Evolutionary conservation across 2,888 invertebrate species (phyloP).

Genomic region (Dolichopus griseipennis): DNA sequence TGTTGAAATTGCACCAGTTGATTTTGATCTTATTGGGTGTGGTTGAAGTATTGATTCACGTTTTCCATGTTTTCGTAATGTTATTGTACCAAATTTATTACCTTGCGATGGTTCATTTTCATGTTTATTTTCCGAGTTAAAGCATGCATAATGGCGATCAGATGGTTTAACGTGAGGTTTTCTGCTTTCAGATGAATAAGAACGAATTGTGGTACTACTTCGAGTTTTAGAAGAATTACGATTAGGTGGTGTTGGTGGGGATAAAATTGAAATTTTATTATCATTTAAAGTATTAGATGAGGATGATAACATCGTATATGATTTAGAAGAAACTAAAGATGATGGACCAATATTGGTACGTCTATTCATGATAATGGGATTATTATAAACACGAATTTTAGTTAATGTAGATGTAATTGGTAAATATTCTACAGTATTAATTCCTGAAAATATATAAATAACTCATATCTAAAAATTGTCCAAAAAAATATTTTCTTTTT

Average conservation of each 20-base stretch:
- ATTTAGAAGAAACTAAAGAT: not conserved
- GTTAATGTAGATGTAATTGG: slow-evolving; percentile 73
- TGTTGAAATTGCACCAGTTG: slow-evolving; percentile 35
- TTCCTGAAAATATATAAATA: slow-evolving; percentile 53
- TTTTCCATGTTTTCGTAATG: slow-evolving; percentile 35
- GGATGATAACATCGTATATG: slow-evolving; percentile 50
- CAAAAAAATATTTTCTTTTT: not conserved
- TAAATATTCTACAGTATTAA: slow-evolving; percentile 67
- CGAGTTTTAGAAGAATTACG: slow-evolving; percentile 62
- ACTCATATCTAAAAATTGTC: not conserved
- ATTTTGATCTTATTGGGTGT: slow-evolving; percentile 37
- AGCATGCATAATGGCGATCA: slow-evolving; percentile 37
- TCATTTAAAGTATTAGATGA: slow-evolving; percentile 18
- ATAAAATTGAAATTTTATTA: slow-evolving; percentile 33
- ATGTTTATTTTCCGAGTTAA: slow-evolving; percentile 31
- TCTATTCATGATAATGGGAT: slow-evolving; percentile 31
- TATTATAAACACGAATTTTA: slow-evolving; percentile 66
- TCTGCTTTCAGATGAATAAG: slow-evolving; percentile 41
- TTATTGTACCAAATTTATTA: slow-evolving; percentile 38
- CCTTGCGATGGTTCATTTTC: slow-evolving; percentile 25
- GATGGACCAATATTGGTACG: not conserved
- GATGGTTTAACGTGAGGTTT: slow-evolving; percentile 25
- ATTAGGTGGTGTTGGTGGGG: slow-evolving; percentile 69
- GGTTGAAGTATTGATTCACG: slow-evolving; percentile 22
- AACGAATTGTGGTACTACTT: slow-evolving; percentile 56